Evolutionary conservation across 2,113 vertebrate genomes (phyloP), one percentile per base, ranked within the genome.

Genomic region (Orycteropus afer): DNA sequence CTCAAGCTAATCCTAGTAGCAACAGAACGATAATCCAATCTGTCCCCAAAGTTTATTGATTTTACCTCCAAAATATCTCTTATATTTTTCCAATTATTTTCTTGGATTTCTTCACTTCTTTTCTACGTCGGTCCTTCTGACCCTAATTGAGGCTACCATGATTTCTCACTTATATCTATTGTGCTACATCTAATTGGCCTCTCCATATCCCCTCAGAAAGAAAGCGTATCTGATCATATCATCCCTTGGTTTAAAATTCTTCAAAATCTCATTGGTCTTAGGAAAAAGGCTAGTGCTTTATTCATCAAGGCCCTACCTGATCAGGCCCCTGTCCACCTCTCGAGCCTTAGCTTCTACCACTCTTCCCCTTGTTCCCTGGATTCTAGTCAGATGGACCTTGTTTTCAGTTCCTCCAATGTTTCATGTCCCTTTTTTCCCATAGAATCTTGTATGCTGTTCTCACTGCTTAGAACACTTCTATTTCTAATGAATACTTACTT

Each of bases 271-370:
- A 2, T 73, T 90, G 53, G 55, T 95, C 25, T 89, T 49, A 92
- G 65, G 59, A 81, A 65, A 79, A 95, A 87, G 27, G 4, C 32
- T 76, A n/a, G 23, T 45, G 65, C n/a, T 94, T 91, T 86, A 55
- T 89, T 55, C 15, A 71, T 17, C 37, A 89, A 57, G 61, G 25
- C 37, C 32, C 12, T 81, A 32, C 79, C 34, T 61, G 8, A 32
- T 37, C 37, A 69, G 76, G n/a, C n/a, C 51, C 11, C 27, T 80
- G 34, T 34, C 79, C 63, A 34, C n/a, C 45, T 65, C 11, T 65
- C 17, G 69, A 13, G n/a, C 17, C 27, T 95, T 89, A 89, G 22
- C 25, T 61, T 25, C 32, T 29, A 22, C 25, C n/a, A 13, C 29
- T 83, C 14, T 82, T n/a, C 51, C 29, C n/a, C 45, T 91, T 92